Conservation (phyloP, 2,797 vertebrate genomes). For the Pangasius krempfi region DNA sequence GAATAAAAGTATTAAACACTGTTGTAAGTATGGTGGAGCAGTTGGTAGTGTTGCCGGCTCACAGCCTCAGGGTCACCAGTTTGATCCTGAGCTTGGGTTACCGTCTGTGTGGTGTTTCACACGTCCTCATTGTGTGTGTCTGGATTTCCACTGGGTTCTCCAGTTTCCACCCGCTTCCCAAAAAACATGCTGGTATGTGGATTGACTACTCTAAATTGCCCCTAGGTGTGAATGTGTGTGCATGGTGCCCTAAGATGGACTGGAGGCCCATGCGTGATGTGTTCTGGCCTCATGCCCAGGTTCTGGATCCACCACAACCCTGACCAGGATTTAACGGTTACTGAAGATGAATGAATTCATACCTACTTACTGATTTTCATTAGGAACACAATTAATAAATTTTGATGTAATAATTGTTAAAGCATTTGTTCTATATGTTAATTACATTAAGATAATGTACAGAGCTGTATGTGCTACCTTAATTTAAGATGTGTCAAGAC, state of each 20-base stretch:
- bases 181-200: neutral
- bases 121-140: neutral
- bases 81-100: conserved; percentile 5
- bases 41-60: neutral
- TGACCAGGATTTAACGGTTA: neutral
- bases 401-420: neutral
- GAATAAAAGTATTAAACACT: neutral
- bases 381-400: neutral
- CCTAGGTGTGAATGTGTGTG: neutral
- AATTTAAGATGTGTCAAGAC: neutral
- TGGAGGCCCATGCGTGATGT: neutral
- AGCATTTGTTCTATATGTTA: neutral
- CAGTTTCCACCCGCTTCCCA: neutral
- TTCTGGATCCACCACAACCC: neutral
- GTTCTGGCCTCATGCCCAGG: neutral
- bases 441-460: neutral
- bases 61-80: conserved; percentile 7
- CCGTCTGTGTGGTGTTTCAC: conserved; percentile 1
- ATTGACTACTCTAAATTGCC: neutral
- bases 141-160: neutral
- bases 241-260: neutral
- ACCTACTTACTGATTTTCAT: neutral
- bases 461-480: neutral
- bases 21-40: neutral
- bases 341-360: neutral